Evolutionary conservation across 2,797 vertebrate species (phyloP).

Genomic region (Danio albolineatus): DNA sequence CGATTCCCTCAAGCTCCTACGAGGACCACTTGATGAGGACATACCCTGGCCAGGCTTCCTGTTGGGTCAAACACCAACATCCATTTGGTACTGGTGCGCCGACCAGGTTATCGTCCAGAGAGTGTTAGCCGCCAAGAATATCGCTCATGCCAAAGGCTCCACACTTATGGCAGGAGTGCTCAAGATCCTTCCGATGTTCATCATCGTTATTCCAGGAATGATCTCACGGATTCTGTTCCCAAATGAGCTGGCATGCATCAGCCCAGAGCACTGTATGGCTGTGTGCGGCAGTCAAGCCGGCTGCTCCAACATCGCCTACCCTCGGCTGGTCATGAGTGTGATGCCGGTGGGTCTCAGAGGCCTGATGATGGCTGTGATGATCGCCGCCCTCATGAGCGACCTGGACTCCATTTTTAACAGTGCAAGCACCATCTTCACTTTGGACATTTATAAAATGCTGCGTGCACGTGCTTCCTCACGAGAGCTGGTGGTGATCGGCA

Average conservation of each 20-base stretch:
- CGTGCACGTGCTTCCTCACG: conserved; percentile 84
- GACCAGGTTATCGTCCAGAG: conserved; percentile 99
- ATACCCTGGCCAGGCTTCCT: conserved; percentile 97
- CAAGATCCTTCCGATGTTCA: conserved; percentile 96
- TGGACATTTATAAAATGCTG: conserved; percentile 93
- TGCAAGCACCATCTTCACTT: conserved; percentile 97
- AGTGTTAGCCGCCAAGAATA: conserved; percentile 95
- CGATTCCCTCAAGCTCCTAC: conserved; percentile 88
- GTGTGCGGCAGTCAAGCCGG: conserved; percentile 96
- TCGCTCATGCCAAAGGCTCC: conserved; percentile 92
- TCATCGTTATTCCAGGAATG: conserved; percentile 99
- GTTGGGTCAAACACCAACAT: conserved; percentile 95
- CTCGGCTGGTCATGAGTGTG: conserved; percentile 93
- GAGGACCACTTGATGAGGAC: conserved; percentile 92
- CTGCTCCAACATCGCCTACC: conserved; percentile 98
- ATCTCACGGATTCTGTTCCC: conserved; percentile 94
- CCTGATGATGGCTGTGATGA: conserved; percentile 99
- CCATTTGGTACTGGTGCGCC: conserved; percentile 99
- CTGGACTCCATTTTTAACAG: conserved; percentile 99
- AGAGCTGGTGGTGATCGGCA: conserved; percentile 92
- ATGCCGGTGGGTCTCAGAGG: conserved; percentile 95
- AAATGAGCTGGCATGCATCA: conserved; percentile 94
- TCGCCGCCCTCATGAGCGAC: conserved; percentile 98
- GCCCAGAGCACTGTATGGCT: conserved; percentile 95
- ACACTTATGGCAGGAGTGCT: conserved; percentile 97